Evolutionary conservation across 2,797 vertebrate species (phyloP), one percentile per base, ranked within the genome.

Genomic region (Molossus molossus): DNA sequence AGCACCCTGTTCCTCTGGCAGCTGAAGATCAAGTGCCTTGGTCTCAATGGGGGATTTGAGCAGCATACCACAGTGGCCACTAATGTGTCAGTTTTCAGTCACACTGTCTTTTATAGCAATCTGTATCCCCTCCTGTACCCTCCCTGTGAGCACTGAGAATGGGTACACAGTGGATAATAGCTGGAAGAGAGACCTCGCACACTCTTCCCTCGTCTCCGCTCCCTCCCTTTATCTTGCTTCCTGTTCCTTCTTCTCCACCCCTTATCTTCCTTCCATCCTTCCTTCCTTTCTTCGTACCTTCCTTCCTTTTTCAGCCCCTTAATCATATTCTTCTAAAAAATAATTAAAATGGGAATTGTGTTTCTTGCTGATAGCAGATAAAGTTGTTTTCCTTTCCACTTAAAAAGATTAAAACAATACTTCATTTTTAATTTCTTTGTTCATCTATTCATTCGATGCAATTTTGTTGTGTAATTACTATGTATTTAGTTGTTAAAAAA

Each of bases 381-480:
- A 83, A 87, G 2, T 27, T 27, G 48, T 55, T 33, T 53, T 4
- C 14, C 23, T 69, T 70, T 25, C 7, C 55, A 57, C 6, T 83
- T 90, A 64, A n/a, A 85, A 89, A 27, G 48, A 29, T 85, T 73
- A 79, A 55, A 79, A 55, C 25, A 15, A 53, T 40, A 50, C 7
- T 94, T 79, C 15, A 64, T 60, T 93, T 14, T 92, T 40, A 57
- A 67, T 88, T 94, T 1, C 37, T n/a, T 80, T 58, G 8, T 37
- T 86, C 23, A 15, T 73, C 9, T 57, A 83, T 15, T 85, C 15
- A 53, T 45, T 80, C 18, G 18, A 33, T 33, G 23, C 2, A 25
- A 37, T 77, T 73, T 92, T 87, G 21, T 91, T 27, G 11, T 58
- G 33, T 79, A 89, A 58, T 80, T 76, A 20, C 12, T 55, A 17